Percentiles rank a stretch among this genome's conserved stretches.
phyloP scores from a whole-genome alignment of 2,888 invertebrate species.

The Argyresthia albistria region DNA sequence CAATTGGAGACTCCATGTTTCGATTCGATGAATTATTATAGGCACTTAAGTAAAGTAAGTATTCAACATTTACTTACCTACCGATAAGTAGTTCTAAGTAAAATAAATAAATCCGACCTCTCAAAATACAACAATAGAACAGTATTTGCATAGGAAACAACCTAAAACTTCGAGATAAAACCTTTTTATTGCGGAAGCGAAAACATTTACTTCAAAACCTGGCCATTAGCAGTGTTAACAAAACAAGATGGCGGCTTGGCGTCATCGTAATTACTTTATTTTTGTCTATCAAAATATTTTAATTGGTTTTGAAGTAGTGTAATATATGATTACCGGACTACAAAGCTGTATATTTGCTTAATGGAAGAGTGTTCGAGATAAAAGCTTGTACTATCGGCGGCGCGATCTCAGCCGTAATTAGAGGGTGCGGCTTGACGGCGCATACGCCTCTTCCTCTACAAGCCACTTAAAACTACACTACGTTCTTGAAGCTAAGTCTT shows the following conservation, averaged over 20 bases:
- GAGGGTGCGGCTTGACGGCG: constrained; percentile 32
- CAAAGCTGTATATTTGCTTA: constrained; percentile 70
- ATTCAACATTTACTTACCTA: neutral
- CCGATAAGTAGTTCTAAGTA: neutral
- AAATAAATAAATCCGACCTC: constrained; percentile 19
- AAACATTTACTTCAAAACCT: constrained; percentile 48
- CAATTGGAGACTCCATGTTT: neutral
- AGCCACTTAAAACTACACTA: constrained; percentile 65
- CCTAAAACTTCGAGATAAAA: constrained; percentile 29
- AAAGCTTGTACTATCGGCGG: constrained; percentile 59
- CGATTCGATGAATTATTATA: neutral
- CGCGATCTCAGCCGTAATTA: constrained; percentile 55
- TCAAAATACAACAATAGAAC: constrained; percentile 28
- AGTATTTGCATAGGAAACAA: constrained; percentile 32
- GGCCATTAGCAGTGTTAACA: constrained; percentile 39
- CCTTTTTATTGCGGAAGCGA: constrained; percentile 35
- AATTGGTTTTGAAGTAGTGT: constrained; percentile 58
- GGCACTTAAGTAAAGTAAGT: neutral
- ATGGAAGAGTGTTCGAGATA: constrained; percentile 67
- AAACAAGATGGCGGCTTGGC: constrained; percentile 40
- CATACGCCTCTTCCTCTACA: constrained; percentile 39
- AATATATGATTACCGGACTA: constrained; percentile 55
- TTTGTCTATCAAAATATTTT: constrained; percentile 70
- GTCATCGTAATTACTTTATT: constrained; percentile 43
- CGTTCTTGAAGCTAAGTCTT: constrained; percentile 17